Evolutionary conservation across 2,113 vertebrate genomes (phyloP), one percentile per base, ranked within the genome.

Genomic region (Furnarius figulus): DNA sequence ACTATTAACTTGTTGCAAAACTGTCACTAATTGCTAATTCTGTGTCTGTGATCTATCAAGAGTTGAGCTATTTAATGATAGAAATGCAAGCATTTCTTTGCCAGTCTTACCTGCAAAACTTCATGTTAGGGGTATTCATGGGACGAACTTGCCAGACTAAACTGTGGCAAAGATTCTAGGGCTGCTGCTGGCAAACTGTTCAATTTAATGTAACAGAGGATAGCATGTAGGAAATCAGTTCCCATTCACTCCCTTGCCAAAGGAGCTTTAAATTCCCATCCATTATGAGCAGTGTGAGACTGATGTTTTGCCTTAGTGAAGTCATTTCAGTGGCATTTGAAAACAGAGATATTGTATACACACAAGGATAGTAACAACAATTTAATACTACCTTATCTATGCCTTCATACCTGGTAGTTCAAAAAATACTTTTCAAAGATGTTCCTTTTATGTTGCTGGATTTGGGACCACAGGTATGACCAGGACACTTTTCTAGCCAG

Each of bases 71-170:
- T 73, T 93, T 61, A 35, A 47, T 53, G 25, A 52, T 23, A 52
- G 5, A 67, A 85, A 88, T 40, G 6, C 31, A 66, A 63, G 5
- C 2, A 58, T 49, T 71, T 78, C 7, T 82, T 81, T 90, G 12
- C 7, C 12, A 50, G 22, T 67, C 22, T 35, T 72, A 62, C 25
- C 39, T 71, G 20, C 8, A 75, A 49, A 88, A 59, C 9, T 72
- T 25, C 11, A 4, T 17, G 5, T 31, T 42, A 31, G 12, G 19
- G 15, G 1, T 24, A 47, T 39, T 33, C 0, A 1, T 14, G 8
- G 18, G 31, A 39, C 42, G 67, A 82, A 75, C 6, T 24, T 85
- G 52, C 30, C n/a, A 85, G 40, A 62, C 23, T 62, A 66, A 62
- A 6, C 24, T 63, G 11, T 35, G 24, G 14, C 3, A 11, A 87